Evolutionary conservation across 2,113 vertebrate species (phyloP).

Genomic region (Gadus macrocephalus): DNA sequence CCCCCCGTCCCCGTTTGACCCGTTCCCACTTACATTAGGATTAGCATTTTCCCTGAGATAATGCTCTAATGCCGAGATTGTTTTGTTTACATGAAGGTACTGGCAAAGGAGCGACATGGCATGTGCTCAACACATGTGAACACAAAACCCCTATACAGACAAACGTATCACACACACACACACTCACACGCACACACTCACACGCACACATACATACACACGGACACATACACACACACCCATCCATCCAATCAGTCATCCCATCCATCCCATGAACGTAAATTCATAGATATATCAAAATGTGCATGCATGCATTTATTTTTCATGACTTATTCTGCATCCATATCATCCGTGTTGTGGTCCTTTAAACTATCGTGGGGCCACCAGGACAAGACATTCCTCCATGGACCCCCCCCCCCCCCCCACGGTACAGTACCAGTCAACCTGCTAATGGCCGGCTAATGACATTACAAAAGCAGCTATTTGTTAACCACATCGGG

Average conservation of each 20-base stretch:
- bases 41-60: no score
- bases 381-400: constrained; percentile 30
- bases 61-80: no score
- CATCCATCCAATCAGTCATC: background rate
- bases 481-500: constrained; percentile 55
- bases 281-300: background rate
- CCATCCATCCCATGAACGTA: background rate
- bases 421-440: constrained; percentile 52
- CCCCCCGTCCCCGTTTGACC: no score
- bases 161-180: constrained; percentile 26
- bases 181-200: constrained; percentile 22
- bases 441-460: constrained; percentile 53
- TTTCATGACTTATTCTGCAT: constrained; percentile 33
- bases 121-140: background rate
- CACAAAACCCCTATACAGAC: constrained; percentile 26
- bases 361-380: constrained; percentile 52
- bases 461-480: constrained; percentile 61
- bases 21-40: no score
- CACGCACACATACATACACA: constrained; percentile 17
- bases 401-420: constrained; percentile 38
- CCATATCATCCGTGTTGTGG: constrained; percentile 39
- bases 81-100: no score
- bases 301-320: background rate
- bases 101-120: no score
- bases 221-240: constrained; percentile 21